These are phyloP conservation scores for Callionymus lyra DNA, from an alignment of 2,113 vertebrate species.

Conservation along the genomic window DNA sequence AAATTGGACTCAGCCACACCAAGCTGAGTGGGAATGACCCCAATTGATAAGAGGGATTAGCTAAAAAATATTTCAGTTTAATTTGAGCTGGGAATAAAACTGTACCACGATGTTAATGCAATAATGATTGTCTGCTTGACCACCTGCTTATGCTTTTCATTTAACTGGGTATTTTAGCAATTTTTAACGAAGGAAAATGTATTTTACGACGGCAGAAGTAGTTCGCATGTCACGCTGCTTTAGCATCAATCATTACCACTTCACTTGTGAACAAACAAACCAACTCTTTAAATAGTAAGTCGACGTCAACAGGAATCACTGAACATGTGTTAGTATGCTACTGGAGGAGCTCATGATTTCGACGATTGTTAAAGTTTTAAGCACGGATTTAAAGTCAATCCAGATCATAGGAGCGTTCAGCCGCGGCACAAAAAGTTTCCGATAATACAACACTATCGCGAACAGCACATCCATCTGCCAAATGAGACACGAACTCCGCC, in stretches of 20 bases:
- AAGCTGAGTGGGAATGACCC: conserved; percentile 38
- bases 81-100: conserved; percentile 35
- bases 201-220: no score
- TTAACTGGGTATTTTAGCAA: not conserved
- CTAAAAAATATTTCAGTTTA: conserved; percentile 23
- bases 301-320: no score
- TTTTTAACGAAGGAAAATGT: no score
- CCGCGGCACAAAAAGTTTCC: conserved; percentile 1
- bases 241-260: no score
- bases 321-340: no score
- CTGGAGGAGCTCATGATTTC: no score
- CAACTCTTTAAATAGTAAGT: no score
- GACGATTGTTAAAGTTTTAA: no score
- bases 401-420: no score
- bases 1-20: conserved; percentile 31
- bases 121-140: conserved; percentile 5
- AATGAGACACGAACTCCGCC: not conserved
- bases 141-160: conserved; percentile 11
- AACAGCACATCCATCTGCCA: conserved; percentile 3
- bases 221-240: no score
- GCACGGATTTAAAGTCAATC: no score
- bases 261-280: no score
- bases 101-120: conserved; percentile 16
- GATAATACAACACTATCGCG: not conserved
- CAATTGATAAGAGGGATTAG: conserved; percentile 40